Evolutionary conservation across 2,113 vertebrate genomes (phyloP), one percentile per base, ranked within the genome.

Genomic region (Peromyscus leucopus): DNA sequence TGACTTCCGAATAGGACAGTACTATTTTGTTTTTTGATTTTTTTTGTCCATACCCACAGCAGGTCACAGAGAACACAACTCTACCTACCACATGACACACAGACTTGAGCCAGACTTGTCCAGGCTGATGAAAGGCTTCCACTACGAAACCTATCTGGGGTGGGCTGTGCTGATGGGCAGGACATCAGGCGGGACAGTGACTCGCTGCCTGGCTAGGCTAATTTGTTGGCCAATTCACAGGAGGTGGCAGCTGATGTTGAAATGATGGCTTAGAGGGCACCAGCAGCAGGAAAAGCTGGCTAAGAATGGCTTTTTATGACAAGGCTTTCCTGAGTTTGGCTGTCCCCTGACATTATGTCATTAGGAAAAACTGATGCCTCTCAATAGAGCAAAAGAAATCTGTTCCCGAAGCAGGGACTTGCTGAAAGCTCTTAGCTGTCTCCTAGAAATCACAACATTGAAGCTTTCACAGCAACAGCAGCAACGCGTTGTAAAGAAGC

Each of bases 351-450:
- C 95, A 98, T 98, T 97, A 98, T 98, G 98, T 98, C 97, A 98
- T 97, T 97, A 98, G 97, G 98, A 98, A 98, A 98, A 97, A 97
- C 93, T 97, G 97, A 96, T 97, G 97, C 75, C 89, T 97, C 89
- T 97, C 97, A 96, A 89, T 17, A 95, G 97, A 95, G 90, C 87
- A 95, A 88, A 93, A 96, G 93, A 96, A 98, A 96, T 96, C 93
- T 95, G 94, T 96, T 97, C 86, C 75, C 48, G 46, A 97, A 96
- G 95, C 96, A 97, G 96, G 97, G 83, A 92, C 96, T 96, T 96
- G 97, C 93, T 61, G 89, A 91, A 97, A 97, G 96, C 96, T 91
- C 96, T 96, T 97, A 97, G 89, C 96, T 97, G 97, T 96, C 96
- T 96, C 72, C 89, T 89, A 84, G 78, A 98, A 97, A 97, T 97